A percentile compares a stretch with the other conserved stretches of the same genome.
These are phyloP conservation scores for Pseudomugil tenellus DNA, from an alignment of 2,797 vertebrate species.

Conservation along the genomic window DNA sequence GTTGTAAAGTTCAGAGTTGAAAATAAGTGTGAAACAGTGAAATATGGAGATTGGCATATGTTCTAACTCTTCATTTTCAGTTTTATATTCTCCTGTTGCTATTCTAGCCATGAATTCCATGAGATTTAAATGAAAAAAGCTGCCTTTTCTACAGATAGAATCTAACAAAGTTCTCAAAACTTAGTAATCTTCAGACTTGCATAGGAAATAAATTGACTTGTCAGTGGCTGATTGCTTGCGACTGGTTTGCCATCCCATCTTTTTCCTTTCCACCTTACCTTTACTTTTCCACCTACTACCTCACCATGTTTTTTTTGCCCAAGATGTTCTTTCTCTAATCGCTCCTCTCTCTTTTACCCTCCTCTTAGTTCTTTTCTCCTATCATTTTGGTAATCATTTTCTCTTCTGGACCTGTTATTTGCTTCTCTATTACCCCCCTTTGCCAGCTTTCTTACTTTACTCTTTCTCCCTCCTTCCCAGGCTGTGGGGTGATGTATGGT, in stretches of 20 bases:
- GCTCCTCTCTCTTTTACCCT: conserved; percentile 33
- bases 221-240: conserved; percentile 51
- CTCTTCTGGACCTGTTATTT: conserved; percentile 54
- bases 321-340: conserved; percentile 35
- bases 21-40: conserved; percentile 22
- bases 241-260: conserved; percentile 45
- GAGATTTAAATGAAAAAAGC: conserved; percentile 34
- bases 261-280: conserved; percentile 5
- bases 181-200: conserved; percentile 42
- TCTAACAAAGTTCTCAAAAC: conserved; percentile 32
- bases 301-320: neutral
- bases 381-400: conserved; percentile 69
- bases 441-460: conserved; percentile 45
- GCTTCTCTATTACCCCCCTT: conserved; percentile 64
- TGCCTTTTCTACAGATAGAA: conserved; percentile 11
- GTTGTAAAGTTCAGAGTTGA: conserved; percentile 28
- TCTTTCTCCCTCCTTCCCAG: conserved; percentile 59
- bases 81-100: conserved; percentile 2
- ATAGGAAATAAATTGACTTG: conserved; percentile 65
- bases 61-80: conserved; percentile 14
- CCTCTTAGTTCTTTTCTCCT: conserved; percentile 49
- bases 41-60: conserved; percentile 18
- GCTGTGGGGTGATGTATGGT: conserved; percentile 82
- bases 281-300: conserved; percentile 18
- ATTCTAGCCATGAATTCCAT: conserved; percentile 29